phyloP scores from a whole-genome alignment of 2,113 vertebrate genomes.

The Austrofundulus limnaeus region DNA sequence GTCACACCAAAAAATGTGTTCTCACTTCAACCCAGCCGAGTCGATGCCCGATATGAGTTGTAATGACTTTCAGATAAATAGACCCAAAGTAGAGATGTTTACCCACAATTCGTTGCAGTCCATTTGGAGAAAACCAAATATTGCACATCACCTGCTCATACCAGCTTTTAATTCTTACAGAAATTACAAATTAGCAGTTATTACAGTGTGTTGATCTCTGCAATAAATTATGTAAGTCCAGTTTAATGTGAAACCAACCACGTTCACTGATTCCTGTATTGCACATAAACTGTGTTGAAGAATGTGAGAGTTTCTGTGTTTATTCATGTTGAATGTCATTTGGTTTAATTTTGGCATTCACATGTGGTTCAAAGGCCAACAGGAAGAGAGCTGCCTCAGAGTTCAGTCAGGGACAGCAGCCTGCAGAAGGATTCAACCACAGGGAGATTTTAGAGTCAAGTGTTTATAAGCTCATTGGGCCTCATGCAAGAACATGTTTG shows the following conservation, averaged over 20 bases:
- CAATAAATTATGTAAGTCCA: background rate
- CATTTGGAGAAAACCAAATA: too few species aligned
- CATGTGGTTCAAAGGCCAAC: accelerated
- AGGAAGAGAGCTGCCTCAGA: background rate
- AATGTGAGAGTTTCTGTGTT: too few species aligned
- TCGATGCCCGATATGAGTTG: too few species aligned
- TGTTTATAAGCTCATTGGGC: too few species aligned
- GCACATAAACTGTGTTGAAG: background rate
- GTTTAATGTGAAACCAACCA: background rate
- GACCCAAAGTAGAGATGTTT: background rate
- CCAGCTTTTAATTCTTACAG: too few species aligned
- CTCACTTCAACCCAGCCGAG: too few species aligned
- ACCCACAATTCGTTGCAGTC: background rate
- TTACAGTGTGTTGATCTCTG: too few species aligned
- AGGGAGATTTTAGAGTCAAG: background rate
- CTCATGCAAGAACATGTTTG: too few species aligned
- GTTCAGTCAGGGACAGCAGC: background rate
- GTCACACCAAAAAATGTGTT: too few species aligned
- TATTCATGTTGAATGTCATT: background rate
- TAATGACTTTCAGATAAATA: too few species aligned
- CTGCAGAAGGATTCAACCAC: conserved; percentile 6
- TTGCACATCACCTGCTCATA: too few species aligned
- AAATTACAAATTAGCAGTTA: too few species aligned
- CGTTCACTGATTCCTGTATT: background rate
- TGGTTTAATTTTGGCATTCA: background rate